Base-by-base conservation (phyloP, 2,888 invertebrate genomes). In the Amiota minor region DNA sequence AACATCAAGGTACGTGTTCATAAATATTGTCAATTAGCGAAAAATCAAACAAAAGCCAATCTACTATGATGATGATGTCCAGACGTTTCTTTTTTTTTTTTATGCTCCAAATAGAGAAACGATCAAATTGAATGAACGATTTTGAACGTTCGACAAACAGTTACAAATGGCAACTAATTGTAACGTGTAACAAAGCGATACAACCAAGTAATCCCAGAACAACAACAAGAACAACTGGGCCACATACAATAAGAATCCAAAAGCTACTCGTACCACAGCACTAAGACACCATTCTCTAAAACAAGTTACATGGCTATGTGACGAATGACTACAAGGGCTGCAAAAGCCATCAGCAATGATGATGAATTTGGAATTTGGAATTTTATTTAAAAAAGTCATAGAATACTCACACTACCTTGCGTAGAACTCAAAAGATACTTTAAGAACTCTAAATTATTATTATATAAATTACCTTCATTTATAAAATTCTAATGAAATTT, bases 11-110 rank as follows among this genome's bases (percentile, higher is more conserved):
- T 82, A 86, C 86, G 88, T 87, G 88, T 87, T 86, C 86, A 86
- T 88, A 86, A 88, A 86, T 86, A 84, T 79, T 88, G 88, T 87
- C 86, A 86, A 86, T 86, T 86, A 88, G 82, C 78, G 80, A 59
- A 71, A 71, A 62, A 71, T 56, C 61, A 35, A 61, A n/a, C 49
- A 61, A 18, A 47, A 70, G 55, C 70, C 35, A 73, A 53, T 35
- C 46, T 55, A 49, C 55, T 16, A 59, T n/a, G 50, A 14, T 20
- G 20, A 62, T 62, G 62, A 53, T 53, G 53, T 12, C 53, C 45
- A 64, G n/a, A 69, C n/a, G 35, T 35, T 35, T 35, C 6, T 35
- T 35, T 35, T 6, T 35, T 35, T 35, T 35, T 6, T 35, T 35
- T 35, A 35, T 35, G 35, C 69, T 23, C 20, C 46, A 49, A n/a